Conservation (phyloP, 2,888 invertebrate genomes). For the Plagodis pulveraria region DNA sequence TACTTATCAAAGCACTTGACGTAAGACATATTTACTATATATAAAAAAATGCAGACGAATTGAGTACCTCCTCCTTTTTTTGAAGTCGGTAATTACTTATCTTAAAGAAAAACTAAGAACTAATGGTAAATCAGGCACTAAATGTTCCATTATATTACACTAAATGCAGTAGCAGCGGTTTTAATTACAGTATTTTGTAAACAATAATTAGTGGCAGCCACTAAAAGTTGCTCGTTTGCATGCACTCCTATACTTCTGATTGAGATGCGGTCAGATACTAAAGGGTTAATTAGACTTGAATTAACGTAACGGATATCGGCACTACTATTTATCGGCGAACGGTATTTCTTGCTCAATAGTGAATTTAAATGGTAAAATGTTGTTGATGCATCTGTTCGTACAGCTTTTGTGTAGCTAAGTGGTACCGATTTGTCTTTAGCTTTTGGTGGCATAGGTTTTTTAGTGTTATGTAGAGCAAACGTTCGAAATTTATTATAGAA, state of each 20-base stretch:
- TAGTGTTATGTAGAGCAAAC: background rate
- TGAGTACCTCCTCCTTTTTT: too few relatives aligned
- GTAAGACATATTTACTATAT: too few relatives aligned
- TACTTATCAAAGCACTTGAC: too few relatives aligned
- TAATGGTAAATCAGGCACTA: too few relatives aligned
- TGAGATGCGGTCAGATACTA: conserved; percentile 61
- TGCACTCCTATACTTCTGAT: conserved; percentile 58
- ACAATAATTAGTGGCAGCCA: background rate
- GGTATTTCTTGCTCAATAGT: conserved; percentile 34
- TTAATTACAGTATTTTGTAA: too few relatives aligned
- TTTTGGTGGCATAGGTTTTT: background rate
- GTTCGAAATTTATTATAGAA: background rate
- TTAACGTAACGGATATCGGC: conserved; percentile 47
- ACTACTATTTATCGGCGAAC: conserved; percentile 27
- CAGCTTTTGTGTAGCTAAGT: conserved; percentile 16
- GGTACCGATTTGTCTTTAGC: conserved; percentile 4
- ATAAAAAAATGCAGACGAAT: too few relatives aligned
- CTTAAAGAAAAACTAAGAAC: too few relatives aligned
- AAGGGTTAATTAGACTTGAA: conserved; percentile 60
- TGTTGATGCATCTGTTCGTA: conserved; percentile 15
- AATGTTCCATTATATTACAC: too few relatives aligned
- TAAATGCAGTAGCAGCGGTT: too few relatives aligned
- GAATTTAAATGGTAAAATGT: conserved; percentile 25
- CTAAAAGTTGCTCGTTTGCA: conserved; percentile 19
- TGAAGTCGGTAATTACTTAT: too few relatives aligned